Base-by-base conservation (phyloP, 2,797 vertebrate genomes). In the Myripristis murdjan region DNA sequence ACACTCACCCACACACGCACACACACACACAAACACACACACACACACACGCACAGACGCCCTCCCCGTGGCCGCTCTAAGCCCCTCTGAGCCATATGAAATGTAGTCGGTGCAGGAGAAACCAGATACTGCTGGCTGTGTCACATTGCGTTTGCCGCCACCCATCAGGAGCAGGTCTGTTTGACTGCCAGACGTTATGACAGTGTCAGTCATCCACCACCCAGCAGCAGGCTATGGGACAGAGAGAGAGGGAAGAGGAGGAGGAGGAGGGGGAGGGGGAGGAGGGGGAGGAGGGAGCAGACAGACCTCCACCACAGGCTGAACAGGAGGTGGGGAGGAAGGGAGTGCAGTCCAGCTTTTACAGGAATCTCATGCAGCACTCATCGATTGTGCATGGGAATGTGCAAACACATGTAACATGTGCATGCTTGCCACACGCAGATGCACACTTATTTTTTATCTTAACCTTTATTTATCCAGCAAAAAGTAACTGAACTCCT, bases 61-160 rank as follows among this genome's bases (percentile, higher is more conserved):
- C 73, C 86, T 84, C 86, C 80, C 82, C 71, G 11, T 87, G 90
- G 89, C 84, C 79, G 86, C 87, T 83, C 83, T 91, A 92, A 93
- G 92, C 90, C 92, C 89, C 91, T 91, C 84, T 90, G 91, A 93
- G 91, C 91, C 75, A 89, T 91, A 89, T 90, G 90, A 93, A 93
- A 93, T 92, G 92, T 87, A 92, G 86, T 92, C 81, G 64, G 89
- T 84, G 87, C 91, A 85, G 87, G 84, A 89, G 92, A 88, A 92
- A 92, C 87, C 84, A 88, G 91, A 93, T 93, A 93, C 90, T 90
- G 88, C 89, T 88, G 87, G 84, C 88, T 88, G 86, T 93, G 93
- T 93, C 93, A 93, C 90, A 93, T 92, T 86, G 80, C 66, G 86
- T 94, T 94, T 93, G 89, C 90, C 73, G 73, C 83, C 79, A 84